Evolutionary conservation across 2,797 vertebrate genomes (phyloP).

Genomic region (Darevskia mixta): DNA sequence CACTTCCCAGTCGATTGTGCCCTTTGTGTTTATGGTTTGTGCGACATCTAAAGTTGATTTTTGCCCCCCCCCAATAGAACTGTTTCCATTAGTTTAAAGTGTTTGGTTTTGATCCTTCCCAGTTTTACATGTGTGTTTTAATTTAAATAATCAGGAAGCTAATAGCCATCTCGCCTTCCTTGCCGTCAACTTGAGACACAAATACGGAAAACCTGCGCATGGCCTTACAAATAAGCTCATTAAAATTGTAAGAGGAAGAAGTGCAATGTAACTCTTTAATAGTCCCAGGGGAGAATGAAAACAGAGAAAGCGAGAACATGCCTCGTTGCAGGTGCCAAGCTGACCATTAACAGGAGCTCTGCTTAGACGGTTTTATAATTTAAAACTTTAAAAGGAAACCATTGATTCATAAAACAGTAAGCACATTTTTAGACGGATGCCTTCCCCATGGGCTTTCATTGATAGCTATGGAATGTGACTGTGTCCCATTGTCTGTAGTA

Average conservation of each 20-base stretch:
- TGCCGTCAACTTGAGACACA: slow-evolving; percentile 30
- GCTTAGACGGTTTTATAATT: background rate
- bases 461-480: background rate
- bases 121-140: background rate
- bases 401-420: background rate
- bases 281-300: slow-evolving; percentile 41
- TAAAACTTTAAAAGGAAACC: slow-evolving; percentile 17
- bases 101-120: background rate
- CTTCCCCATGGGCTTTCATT: background rate
- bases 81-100: background rate
- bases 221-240: slow-evolving; percentile 56
- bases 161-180: background rate
- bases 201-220: slow-evolving; percentile 42
- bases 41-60: slow-evolving; percentile 4
- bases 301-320: background rate
- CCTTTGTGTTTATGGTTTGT: background rate
- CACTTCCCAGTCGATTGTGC: background rate
- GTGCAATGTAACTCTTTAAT: slow-evolving; percentile 52
- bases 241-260: slow-evolving; percentile 60
- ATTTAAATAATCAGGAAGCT: slow-evolving; percentile 30
- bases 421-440: background rate
- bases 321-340: no score
- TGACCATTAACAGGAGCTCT: no score
- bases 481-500: background rate
- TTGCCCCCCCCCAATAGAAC: accelerated